Conservation (phyloP, 2,113 vertebrate genomes). For the Mustela lutreola region DNA sequence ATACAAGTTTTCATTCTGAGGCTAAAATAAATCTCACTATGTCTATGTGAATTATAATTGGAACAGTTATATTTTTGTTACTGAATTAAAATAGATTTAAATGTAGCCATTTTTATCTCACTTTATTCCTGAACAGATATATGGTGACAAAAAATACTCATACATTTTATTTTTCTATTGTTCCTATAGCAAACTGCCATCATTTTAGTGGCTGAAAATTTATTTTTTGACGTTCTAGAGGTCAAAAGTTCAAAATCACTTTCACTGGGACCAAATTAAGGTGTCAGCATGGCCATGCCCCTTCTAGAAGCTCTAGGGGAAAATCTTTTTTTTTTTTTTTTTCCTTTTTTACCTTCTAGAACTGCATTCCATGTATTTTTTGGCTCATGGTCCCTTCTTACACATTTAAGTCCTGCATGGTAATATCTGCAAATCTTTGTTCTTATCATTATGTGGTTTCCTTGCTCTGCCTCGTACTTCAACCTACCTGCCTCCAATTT, state of each 20-base stretch:
- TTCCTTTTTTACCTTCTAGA: neutral
- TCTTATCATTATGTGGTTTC: neutral
- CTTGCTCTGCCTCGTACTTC: neutral
- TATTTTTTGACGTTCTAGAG: neutral
- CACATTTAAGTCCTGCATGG: neutral
- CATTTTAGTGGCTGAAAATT: neutral
- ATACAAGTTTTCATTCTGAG: neutral
- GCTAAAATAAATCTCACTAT: neutral
- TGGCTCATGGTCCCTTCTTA: rapidly evolving
- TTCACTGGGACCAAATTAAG: neutral
- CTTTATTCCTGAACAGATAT: neutral
- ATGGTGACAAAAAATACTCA: neutral
- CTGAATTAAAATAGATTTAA: neutral
- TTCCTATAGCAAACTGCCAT: neutral
- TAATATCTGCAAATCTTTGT: neutral
- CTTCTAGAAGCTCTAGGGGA: neutral
- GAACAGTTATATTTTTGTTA: neutral
- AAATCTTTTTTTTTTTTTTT: neutral
- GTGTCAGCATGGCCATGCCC: too few relatives aligned
- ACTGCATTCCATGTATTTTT: neutral
- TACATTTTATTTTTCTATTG: neutral
- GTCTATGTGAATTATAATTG: neutral
- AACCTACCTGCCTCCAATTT: neutral
- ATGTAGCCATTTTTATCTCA: neutral
- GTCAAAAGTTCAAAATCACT: neutral